Evolutionary conservation across 2,888 invertebrate species (phyloP).

Genomic region (Diarsia brunnea): DNA sequence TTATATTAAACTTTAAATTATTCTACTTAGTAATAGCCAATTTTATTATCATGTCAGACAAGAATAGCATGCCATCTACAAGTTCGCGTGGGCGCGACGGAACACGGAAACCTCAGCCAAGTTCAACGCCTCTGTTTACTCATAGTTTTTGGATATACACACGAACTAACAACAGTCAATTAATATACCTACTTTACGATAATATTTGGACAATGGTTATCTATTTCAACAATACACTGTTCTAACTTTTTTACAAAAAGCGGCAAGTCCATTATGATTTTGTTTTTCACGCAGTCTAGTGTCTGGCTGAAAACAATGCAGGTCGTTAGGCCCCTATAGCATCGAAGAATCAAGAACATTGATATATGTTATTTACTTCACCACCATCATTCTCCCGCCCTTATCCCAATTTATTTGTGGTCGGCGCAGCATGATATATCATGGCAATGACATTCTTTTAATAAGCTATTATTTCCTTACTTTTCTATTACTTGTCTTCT

Average conservation of each 20-base stretch:
- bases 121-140: conserved; percentile 59
- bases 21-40: neutral
- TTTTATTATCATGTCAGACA: conserved; percentile 14
- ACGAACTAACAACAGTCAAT: conserved; percentile 5
- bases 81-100: conserved; percentile 22
- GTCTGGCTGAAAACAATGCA: neutral
- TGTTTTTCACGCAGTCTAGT: neutral
- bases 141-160: conserved; percentile 29
- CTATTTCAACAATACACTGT: neutral
- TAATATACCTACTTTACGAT: neutral
- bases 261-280: neutral
- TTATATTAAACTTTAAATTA: neutral
- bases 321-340: too few species aligned
- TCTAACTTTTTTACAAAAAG: neutral
- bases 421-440: too few species aligned
- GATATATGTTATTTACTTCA: too few species aligned
- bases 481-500: too few species aligned
- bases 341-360: neutral
- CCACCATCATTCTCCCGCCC: too few species aligned
- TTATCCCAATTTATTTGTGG: too few species aligned
- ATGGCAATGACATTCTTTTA: too few species aligned
- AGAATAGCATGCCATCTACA: conserved; percentile 35
- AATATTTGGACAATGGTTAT: conserved; percentile 18
- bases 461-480: too few species aligned
- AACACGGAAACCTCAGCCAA: conserved; percentile 40